Base-by-base conservation (phyloP, 2,888 invertebrate genomes). In the Gandaritis pyraliata region DNA sequence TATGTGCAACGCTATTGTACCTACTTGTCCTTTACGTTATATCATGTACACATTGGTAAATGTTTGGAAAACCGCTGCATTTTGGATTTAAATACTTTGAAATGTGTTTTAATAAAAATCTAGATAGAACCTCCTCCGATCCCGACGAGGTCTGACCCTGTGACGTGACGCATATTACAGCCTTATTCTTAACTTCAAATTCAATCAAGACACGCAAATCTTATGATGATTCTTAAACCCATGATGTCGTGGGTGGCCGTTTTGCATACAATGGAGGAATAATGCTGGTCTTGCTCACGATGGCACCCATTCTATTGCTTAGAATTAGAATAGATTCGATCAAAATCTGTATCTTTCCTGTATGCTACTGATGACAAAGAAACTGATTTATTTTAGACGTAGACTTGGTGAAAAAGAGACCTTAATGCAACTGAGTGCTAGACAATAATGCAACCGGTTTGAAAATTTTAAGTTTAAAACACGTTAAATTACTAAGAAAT, bases 231-330 rank as follows among this genome's bases (percentile, higher is more conserved):
- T 43, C 58, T 46, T 46, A 47, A 47, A 5, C 15, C 36, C 46
- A 52, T 51, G 29, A 38, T 54, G 61, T 15, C 43, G 43, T 55
- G 61, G 55, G 61, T 56, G 61, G 61, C 2, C 50, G 30, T 30
- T 61, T 61, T 33, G 46, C 61, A 61, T 61, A 61, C 61, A 61
- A 61, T 61, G 50, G 60, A 11, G 30, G 39, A 49, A 18, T 53
- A 13, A 58, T 30, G 47, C 41, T 11, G 54, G 38, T n/a, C 38
- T 46, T 46, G 46, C 16, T 1, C 50, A 49, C 54, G 46, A 47
- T 46, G 10, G 6, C 15, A 49, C 16, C 12, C 5, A 41, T 39
- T 41, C 38, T n/a, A 58, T 47, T 49, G 29, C 46, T 39, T 29
- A 39, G 15, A 29, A 39, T 39, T 53, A 36, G 16, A 43, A 18